These are phyloP conservation scores for Phacellophora camtschatica DNA, from an alignment of 30 jellyfish, hydroid and myxozoan genomes.

Conservation along the genomic window DNA sequence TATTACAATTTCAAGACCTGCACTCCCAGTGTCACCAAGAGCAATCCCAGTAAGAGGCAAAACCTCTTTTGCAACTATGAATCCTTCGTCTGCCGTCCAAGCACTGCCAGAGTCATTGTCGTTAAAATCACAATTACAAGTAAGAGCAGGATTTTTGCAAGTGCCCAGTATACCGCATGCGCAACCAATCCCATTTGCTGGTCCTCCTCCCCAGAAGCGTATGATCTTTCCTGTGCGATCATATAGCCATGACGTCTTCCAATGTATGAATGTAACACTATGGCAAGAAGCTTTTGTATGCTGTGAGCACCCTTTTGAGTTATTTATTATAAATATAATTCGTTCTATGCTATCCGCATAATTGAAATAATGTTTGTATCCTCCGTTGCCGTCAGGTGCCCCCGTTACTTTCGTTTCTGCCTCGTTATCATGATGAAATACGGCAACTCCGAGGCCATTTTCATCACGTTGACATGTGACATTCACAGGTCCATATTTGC, in stretches of 20 bases:
- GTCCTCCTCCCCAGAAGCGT: conserved; percentile 3
- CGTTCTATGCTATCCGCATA: neutral
- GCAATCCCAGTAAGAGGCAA: conserved; percentile 48
- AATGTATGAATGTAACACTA: neutral
- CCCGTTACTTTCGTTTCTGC: neutral
- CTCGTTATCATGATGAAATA: neutral
- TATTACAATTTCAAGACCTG: neutral
- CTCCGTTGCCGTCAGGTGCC: neutral
- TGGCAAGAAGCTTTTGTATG: neutral
- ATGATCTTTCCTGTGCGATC: neutral
- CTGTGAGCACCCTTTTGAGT: neutral
- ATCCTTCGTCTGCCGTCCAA: conserved; percentile 5
- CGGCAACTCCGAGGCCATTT: neutral
- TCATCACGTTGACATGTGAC: neutral
- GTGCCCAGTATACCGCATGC: neutral
- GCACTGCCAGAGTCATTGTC: neutral
- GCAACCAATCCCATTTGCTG: neutral
- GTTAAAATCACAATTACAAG: neutral
- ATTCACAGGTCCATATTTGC: neutral
- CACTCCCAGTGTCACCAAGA: conserved; percentile 16
- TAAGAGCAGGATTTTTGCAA: neutral
- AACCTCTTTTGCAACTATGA: neutral
- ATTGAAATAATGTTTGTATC: neutral
- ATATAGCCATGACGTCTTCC: neutral
- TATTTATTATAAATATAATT: neutral